A percentile compares a stretch with the other conserved stretches of the same genome.
phyloP scores from a whole-genome alignment of 2,797 vertebrate species.

The Epinephelus malabaricus region DNA sequence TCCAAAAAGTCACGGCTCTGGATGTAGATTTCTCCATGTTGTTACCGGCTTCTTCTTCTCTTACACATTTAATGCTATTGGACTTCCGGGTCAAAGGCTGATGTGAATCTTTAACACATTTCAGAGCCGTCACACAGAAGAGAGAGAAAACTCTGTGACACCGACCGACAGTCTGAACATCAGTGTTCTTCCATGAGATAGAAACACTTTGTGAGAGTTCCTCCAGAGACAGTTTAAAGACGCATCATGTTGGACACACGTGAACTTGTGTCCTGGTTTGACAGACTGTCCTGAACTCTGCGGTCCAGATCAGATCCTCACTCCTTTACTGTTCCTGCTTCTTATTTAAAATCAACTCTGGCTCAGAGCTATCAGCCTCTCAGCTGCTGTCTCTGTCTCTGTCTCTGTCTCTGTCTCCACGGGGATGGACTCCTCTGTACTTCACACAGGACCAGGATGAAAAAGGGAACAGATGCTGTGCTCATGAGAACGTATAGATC shows the following conservation, averaged over 20 bases:
- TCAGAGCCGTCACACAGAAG: no score
- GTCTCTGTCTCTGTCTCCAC: neutral
- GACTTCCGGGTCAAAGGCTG: no score
- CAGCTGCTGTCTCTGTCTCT: neutral
- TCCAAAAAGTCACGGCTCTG: no score
- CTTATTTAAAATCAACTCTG: neutral
- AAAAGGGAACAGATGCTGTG: slow-evolving; percentile 2
- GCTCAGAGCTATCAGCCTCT: neutral
- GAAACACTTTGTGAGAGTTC: neutral
- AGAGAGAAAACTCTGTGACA: no score
- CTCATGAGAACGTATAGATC: neutral
- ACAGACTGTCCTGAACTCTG: neutral
- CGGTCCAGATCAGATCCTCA: neutral
- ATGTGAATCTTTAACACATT: no score
- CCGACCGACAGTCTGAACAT: no score
- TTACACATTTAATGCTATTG: no score
- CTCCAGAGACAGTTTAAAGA: neutral
- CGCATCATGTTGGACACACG: no score
- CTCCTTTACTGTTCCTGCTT: neutral
- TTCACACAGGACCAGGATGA: slow-evolving; percentile 5
- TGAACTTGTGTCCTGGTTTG: no score
- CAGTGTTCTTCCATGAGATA: no score
- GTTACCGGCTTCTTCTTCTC: no score
- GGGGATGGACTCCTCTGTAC: neutral
- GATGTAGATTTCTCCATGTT: no score